These are phyloP conservation scores for Lordiphosa andalusiaca DNA, from an alignment of 2,888 invertebrate genomes.

Conservation along the genomic window DNA sequence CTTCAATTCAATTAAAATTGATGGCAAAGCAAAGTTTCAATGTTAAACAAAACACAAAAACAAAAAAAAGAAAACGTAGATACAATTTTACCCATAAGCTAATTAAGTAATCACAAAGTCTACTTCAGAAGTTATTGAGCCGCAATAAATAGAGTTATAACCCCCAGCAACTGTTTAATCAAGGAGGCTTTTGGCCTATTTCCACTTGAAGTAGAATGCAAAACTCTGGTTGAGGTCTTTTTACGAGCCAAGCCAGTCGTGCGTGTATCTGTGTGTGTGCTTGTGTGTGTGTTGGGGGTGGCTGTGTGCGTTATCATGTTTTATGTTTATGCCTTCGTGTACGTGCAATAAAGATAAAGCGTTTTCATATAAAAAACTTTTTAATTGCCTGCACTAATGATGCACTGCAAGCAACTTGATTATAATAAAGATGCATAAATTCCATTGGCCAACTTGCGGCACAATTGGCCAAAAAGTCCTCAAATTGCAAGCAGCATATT, in stretches of 20 bases:
- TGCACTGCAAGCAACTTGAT: constrained; percentile 74
- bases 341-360: constrained; percentile 71
- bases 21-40: constrained; percentile 16
- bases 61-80: background rate
- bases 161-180: constrained; percentile 32
- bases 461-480: constrained; percentile 14
- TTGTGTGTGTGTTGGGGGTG: constrained; percentile 12
- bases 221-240: constrained; percentile 34
- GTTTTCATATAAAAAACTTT: constrained; percentile 69
- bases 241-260: constrained; percentile 26
- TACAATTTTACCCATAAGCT: constrained; percentile 15
- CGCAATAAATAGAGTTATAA: constrained; percentile 8
- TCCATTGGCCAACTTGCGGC: constrained; percentile 18
- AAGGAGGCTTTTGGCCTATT: constrained; percentile 21
- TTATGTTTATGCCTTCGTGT: constrained; percentile 65
- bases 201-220: constrained; percentile 44
- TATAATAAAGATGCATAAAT: constrained; percentile 54
- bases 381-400: constrained; percentile 76
- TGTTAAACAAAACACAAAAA: background rate
- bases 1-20: constrained; percentile 57
- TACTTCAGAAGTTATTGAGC: constrained; percentile 30
- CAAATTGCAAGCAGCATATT: too few species aligned
- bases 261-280: constrained; percentile 2
- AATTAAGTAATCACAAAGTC: constrained; percentile 13
- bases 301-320: constrained; percentile 53